These are phyloP conservation scores for Sebastolobus alascanus DNA, from an alignment of 2,797 vertebrate species.

Conservation along the genomic window DNA sequence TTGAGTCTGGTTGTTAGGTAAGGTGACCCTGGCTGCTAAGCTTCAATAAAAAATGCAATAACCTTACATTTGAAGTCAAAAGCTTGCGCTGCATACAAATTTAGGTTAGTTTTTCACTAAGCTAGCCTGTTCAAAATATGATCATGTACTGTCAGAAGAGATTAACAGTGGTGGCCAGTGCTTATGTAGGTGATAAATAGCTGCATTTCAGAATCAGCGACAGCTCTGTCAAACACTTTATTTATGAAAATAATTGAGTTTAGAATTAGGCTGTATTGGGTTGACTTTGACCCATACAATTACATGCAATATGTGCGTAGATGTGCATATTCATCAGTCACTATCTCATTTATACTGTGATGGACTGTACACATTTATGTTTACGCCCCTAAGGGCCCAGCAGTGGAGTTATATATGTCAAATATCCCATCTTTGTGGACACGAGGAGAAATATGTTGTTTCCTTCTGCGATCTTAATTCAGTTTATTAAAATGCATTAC, in stretches of 20 bases:
- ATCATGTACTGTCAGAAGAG: conserved; percentile 30
- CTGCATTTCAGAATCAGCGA: background rate
- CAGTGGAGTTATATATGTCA: conserved; percentile 27
- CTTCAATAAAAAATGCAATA: conserved; percentile 38
- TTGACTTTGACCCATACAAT: background rate
- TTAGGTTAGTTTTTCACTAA: conserved; percentile 23
- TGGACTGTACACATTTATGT: conserved; percentile 12
- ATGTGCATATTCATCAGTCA: background rate
- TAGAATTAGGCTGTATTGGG: background rate
- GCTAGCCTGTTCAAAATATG: conserved; percentile 17
- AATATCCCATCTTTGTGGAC: conserved; percentile 19
- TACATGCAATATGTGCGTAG: background rate
- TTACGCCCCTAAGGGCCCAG: background rate
- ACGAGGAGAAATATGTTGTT: conserved; percentile 29
- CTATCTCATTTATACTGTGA: conserved; percentile 9
- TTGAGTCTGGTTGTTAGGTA: conserved; percentile 30
- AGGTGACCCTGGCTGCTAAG: conserved; percentile 41
- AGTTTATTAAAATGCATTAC: conserved; percentile 57
- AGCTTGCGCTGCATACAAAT: conserved; percentile 22
- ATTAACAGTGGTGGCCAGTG: background rate
- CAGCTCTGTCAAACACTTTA: background rate
- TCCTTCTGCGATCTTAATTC: conserved; percentile 27
- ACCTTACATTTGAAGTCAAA: conserved; percentile 40
- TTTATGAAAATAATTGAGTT: conserved; percentile 3
- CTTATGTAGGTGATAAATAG: background rate